Base-by-base conservation (phyloP, 2,888 invertebrate genomes). In the Nemotelus pantherinus region DNA sequence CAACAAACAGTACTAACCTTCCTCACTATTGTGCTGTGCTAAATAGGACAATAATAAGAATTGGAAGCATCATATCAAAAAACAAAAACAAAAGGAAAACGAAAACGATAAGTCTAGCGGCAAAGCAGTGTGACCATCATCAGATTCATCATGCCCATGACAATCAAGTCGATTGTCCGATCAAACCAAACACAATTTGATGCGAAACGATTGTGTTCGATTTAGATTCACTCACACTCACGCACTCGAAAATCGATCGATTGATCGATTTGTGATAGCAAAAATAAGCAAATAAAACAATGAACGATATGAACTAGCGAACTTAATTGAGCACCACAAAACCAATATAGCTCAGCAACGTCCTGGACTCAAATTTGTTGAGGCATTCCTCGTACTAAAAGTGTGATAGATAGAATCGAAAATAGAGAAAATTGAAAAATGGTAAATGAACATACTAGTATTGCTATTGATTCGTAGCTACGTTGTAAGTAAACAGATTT, bases 1-100 rank as follows among this genome's bases (percentile, higher is more conserved):
- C 25, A 4, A 39, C 7, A 60, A 60, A 25, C 57, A 57, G n/a
- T 50, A 74, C 60, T 60, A 74, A 74, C 57, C 58, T 58, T 44
- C 60, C 74, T 74, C 74, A 74, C 50, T 74, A 25, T 25, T 60
- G 74, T 74, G 74, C 74, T 74, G 74, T 74, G 74, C 74, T 74
- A 74, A 60, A 74, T 74, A 74, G 74, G 63, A 74, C 74, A 74
- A 74, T 74, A 63, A 74, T 74, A 63, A 74, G 60, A 74, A 74
- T 74, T 70, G 70, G 70, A 70, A 55, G 55, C 70, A 55, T 55
- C 70, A 55, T 55, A 47, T 70, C 70, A 70, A 70, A 63, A 25
- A 63, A 63, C 43, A 63, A 63, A 70, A 70, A 70, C 47, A 70
- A 53, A 70, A 70, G 47, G 47, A 70, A 70, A 70, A 70, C 47